Percentiles rank a stretch among this genome's conserved stretches.
phyloP scores from a whole-genome alignment of 2,888 invertebrate genomes.

The Drosophila mayaguana region DNA sequence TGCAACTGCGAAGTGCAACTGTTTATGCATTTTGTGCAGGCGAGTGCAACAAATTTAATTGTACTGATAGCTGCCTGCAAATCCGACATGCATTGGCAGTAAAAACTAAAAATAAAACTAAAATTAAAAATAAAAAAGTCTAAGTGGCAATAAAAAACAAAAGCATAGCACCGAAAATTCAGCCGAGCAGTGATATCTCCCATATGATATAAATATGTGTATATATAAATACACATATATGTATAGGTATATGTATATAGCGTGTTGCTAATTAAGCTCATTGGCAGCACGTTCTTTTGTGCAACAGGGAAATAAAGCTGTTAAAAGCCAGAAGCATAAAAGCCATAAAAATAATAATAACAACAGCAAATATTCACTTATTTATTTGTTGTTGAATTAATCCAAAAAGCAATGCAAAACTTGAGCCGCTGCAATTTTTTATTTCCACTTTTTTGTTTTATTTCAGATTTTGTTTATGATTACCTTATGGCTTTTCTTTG shows the following conservation, averaged over 20 bases:
- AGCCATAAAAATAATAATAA: slow-evolving; percentile 2
- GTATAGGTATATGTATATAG: slow-evolving; percentile 39
- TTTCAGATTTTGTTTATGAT: slow-evolving; percentile 15
- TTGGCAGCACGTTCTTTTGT: slow-evolving; percentile 61
- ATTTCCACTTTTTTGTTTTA: slow-evolving; percentile 9
- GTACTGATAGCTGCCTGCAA: slow-evolving; percentile 64
- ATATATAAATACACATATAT: slow-evolving; percentile 35
- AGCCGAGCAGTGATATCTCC: slow-evolving; percentile 54
- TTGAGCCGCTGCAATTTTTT: slow-evolving; percentile 39
- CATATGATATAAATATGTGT: slow-evolving; percentile 29
- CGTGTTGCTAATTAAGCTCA: slow-evolving; percentile 77
- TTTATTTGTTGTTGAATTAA: no score
- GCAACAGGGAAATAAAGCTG: slow-evolving; percentile 70
- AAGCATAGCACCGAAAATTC: slow-evolving; percentile 63
- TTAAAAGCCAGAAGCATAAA: slow-evolving; percentile 41
- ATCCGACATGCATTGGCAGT: slow-evolving; percentile 77
- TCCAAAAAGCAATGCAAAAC: slow-evolving; percentile 73
- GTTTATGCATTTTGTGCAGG: slow-evolving; percentile 80
- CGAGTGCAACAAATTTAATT: slow-evolving; percentile 82
- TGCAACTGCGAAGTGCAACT: slow-evolving; percentile 41
- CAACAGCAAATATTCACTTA: no score
- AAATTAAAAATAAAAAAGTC: slow-evolving; percentile 30
- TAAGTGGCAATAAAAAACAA: slow-evolving; percentile 79
- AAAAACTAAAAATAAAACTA: slow-evolving; percentile 45
- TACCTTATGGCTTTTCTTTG: slow-evolving; percentile 5